Evolutionary conservation across 1,140 invertebrate species (phyloP).

Genomic region (Drosophila nigrodunni): DNA sequence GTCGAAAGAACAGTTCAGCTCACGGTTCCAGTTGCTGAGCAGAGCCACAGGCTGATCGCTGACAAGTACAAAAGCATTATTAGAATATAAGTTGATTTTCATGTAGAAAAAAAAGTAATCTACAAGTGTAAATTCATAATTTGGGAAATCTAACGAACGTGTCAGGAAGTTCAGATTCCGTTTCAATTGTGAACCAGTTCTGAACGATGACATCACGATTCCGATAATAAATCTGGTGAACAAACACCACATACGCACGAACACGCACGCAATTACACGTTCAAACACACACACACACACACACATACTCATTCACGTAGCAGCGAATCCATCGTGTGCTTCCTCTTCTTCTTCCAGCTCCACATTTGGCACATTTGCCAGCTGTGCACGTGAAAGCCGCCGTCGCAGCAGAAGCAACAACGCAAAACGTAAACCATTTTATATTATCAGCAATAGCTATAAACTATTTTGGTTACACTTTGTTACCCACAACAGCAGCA

Average conservation of each 20-base stretch:
- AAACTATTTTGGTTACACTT: neutral
- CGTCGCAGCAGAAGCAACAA: conserved; percentile 20
- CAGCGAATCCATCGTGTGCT: conserved; percentile 16
- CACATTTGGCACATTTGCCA: conserved; percentile 56
- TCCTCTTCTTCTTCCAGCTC: conserved; percentile 24
- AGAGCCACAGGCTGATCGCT: neutral
- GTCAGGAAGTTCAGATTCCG: neutral
- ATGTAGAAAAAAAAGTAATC: neutral
- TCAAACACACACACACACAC: neutral
- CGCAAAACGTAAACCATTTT: conserved; percentile 20
- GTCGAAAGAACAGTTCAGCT: neutral
- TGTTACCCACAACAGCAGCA: neutral
- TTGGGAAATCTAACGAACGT: neutral
- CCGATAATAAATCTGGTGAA: conserved; percentile 35
- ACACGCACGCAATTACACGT: neutral
- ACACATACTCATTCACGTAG: conserved; percentile 4
- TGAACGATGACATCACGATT: conserved; percentile 40
- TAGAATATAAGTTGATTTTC: neutral
- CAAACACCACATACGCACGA: neutral
- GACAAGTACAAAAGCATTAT: neutral
- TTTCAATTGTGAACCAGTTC: conserved; percentile 32
- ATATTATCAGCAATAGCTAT: conserved; percentile 1
- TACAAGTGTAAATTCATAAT: neutral
- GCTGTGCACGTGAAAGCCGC: conserved; percentile 73
- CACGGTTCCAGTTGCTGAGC: conserved; percentile 1